Evolutionary conservation across 2,888 invertebrate species (phyloP).

Genomic region (Idaea aversata): DNA sequence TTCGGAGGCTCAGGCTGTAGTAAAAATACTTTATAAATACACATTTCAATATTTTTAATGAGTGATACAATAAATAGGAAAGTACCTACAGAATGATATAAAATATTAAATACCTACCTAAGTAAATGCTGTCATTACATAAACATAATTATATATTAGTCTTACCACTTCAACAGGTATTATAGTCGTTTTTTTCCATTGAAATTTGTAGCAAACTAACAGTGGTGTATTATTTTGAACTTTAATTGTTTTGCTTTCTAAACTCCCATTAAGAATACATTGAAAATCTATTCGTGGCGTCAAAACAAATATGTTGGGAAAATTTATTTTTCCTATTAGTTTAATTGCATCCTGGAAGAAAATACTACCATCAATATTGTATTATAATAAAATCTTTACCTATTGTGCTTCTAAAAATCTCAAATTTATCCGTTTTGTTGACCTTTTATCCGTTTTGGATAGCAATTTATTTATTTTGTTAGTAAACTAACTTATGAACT

Average conservation of each 20-base stretch:
- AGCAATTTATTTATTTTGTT: too few species aligned
- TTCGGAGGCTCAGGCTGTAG: conserved; percentile 29
- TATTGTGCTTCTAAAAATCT: not conserved
- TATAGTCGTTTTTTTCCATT: conserved; percentile 60
- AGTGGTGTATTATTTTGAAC: conserved; percentile 68
- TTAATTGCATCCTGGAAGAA: conserved; percentile 82
- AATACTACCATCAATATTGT: not conserved
- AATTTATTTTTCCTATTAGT: conserved; percentile 83
- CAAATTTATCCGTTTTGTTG: too few species aligned
- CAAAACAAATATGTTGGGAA: conserved; percentile 82
- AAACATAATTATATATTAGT: conserved; percentile 10
- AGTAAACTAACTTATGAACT: too few species aligned
- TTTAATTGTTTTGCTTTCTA: conserved; percentile 63
- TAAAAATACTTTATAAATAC: conserved; percentile 9
- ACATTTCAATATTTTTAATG: too few species aligned
- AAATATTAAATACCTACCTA: not conserved
- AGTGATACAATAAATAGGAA: too few species aligned
- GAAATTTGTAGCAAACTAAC: conserved; percentile 61
- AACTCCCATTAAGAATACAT: conserved; percentile 73
- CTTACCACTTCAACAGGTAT: conserved; percentile 39
- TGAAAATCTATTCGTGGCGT: conserved; percentile 81
- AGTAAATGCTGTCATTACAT: conserved; percentile 2
- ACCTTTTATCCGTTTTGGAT: too few species aligned
- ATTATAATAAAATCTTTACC: not conserved
- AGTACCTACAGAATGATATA: too few species aligned